phyloP scores from a whole-genome alignment of 2,113 vertebrate species.

The Clarias batrachus region DNA sequence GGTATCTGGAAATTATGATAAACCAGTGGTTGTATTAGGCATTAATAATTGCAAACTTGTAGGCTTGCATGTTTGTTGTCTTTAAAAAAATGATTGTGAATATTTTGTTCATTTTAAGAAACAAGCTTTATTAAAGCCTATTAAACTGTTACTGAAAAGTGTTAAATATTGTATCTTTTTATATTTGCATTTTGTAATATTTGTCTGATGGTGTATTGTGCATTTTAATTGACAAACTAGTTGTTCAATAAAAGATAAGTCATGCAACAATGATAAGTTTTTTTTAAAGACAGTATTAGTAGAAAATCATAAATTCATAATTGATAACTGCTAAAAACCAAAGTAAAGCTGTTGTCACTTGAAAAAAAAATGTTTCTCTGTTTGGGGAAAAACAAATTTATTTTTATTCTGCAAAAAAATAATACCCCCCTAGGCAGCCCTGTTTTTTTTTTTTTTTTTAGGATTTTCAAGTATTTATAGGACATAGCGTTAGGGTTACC shows the following conservation, averaged over 20 bases:
- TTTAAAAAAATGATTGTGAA: neutral
- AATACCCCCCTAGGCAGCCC: too few relatives aligned
- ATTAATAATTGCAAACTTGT: neutral
- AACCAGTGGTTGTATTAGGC: neutral
- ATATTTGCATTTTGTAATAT: slow-evolving; percentile 3
- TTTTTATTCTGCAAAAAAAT: too few relatives aligned
- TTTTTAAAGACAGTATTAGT: neutral
- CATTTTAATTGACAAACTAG: neutral
- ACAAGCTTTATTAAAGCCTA: neutral
- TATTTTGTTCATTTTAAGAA: neutral
- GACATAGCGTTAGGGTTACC: too few relatives aligned
- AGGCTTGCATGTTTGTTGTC: slow-evolving; percentile 30
- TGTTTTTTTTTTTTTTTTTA: too few relatives aligned
- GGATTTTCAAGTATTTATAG: too few relatives aligned
- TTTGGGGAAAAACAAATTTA: too few relatives aligned
- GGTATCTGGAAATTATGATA: neutral
- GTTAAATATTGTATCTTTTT: neutral
- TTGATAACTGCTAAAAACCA: too few relatives aligned
- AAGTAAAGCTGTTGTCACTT: too few relatives aligned
- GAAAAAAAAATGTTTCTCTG: too few relatives aligned
- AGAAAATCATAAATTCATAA: too few relatives aligned
- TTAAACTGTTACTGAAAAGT: neutral
- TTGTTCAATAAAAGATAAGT: neutral
- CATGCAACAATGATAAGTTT: neutral
- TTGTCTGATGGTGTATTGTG: neutral